Evolutionary conservation across 2,888 invertebrate genomes (phyloP).

Genomic region (Crocallis elinguaria): DNA sequence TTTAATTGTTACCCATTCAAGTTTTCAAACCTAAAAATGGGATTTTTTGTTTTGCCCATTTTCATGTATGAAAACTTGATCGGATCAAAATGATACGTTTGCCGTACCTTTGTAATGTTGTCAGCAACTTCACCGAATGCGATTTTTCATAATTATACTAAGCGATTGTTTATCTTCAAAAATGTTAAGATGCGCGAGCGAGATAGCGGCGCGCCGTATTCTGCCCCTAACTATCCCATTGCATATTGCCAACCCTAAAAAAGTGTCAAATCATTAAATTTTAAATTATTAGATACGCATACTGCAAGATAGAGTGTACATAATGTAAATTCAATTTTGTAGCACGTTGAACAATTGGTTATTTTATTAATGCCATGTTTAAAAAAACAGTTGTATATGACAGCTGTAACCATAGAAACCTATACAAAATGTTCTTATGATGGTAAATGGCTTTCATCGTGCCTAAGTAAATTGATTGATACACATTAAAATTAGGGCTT

Average conservation of each 20-base stretch:
- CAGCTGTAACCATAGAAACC: constrained; percentile 32
- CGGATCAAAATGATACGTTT: no score
- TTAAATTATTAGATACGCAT: constrained; percentile 46
- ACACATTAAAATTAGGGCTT: constrained; percentile 12
- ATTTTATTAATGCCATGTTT: background rate
- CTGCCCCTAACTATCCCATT: constrained; percentile 5
- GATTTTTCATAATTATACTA: no score
- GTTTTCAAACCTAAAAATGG: no score
- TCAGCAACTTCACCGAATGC: no score
- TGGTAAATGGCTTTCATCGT: constrained; percentile 36
- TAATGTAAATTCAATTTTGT: constrained; percentile 31
- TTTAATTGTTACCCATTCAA: no score
- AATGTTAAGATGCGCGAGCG: no score
- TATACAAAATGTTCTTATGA: constrained; percentile 31
- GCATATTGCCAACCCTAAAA: constrained; percentile 56
- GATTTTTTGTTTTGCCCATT: no score
- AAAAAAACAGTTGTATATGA: constrained; percentile 17
- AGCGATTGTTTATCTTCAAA: no score
- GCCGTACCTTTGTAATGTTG: no score
- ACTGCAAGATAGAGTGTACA: constrained; percentile 37
- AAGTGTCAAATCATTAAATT: constrained; percentile 63
- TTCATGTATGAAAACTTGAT: no score
- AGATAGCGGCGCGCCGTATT: no score
- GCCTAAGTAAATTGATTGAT: constrained; percentile 26
- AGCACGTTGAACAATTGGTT: constrained; percentile 16